Conservation (phyloP, 2,797 vertebrate species). For the Syndactyla subalaris region DNA sequence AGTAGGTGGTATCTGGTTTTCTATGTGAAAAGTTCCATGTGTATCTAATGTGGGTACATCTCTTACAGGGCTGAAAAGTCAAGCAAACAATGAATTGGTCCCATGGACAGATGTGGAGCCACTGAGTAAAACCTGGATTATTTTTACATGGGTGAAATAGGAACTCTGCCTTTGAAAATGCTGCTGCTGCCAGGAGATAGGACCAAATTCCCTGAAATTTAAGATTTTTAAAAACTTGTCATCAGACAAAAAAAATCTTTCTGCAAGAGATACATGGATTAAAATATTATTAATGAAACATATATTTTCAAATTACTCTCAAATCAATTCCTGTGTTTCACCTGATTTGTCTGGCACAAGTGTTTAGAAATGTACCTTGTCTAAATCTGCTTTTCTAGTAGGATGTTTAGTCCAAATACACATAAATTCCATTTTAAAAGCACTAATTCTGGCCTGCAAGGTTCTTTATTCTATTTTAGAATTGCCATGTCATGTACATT, state of each 20-base stretch:
- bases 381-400: neutral
- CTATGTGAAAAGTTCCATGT: neutral
- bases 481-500: neutral
- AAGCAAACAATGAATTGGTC: neutral
- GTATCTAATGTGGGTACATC: rapidly evolving
- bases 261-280: neutral
- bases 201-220: neutral
- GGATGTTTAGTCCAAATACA: neutral
- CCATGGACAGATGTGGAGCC: neutral
- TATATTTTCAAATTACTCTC: neutral
- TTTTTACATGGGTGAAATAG: neutral
- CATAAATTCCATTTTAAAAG: neutral
- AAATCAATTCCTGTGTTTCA: neutral
- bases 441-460: neutral
- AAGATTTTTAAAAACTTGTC: neutral
- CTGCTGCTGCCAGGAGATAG: neutral
- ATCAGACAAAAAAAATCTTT: neutral
- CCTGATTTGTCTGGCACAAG: neutral
- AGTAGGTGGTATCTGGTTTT: neutral
- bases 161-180: neutral
- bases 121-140: neutral
- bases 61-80: neutral
- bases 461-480: neutral
- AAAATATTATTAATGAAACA: neutral
- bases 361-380: neutral